phyloP scores from a whole-genome alignment of 2,797 vertebrate genomes.

The Benthosema pterotum region DNA sequence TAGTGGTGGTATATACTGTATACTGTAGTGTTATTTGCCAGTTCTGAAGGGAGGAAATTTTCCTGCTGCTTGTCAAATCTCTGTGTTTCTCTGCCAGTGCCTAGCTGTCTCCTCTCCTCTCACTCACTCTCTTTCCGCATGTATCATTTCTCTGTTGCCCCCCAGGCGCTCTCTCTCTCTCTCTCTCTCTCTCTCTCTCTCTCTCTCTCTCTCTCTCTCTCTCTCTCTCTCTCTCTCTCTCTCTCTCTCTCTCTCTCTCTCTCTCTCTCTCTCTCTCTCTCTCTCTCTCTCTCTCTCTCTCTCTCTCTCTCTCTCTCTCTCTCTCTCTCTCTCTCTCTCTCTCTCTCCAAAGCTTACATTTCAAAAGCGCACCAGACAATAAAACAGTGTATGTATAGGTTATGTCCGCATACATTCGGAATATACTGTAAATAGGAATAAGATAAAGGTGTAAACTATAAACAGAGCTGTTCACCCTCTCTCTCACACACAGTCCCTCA shows the following conservation, averaged over 20 bases:
- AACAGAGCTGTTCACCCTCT: too few relatives aligned
- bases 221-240: constrained; percentile 13
- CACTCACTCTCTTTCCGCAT: background rate
- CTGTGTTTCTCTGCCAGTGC: background rate
- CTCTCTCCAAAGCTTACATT: background rate
- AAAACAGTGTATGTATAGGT: too few relatives aligned
- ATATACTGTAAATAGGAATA: too few relatives aligned
- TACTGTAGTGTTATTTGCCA: too few relatives aligned
- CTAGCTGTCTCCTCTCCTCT: too few relatives aligned
- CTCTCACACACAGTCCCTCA: background rate
- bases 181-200: background rate
- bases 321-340: background rate
- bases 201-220: constrained; percentile 3
- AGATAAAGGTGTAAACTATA: background rate
- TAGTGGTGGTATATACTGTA: constrained; percentile 20
- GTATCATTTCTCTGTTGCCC: constrained; percentile 7
- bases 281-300: too few relatives aligned
- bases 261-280: background rate
- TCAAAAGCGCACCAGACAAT: too few relatives aligned
- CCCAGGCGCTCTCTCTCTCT: background rate
- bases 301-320: constrained; percentile 5
- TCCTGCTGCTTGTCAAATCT: constrained; percentile 18
- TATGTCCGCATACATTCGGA: too few relatives aligned
- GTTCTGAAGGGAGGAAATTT: constrained; percentile 44
- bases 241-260: background rate